These are phyloP conservation scores for Pyrgilauda ruficollis DNA, from an alignment of 2,113 vertebrate species.

Conservation along the genomic window DNA sequence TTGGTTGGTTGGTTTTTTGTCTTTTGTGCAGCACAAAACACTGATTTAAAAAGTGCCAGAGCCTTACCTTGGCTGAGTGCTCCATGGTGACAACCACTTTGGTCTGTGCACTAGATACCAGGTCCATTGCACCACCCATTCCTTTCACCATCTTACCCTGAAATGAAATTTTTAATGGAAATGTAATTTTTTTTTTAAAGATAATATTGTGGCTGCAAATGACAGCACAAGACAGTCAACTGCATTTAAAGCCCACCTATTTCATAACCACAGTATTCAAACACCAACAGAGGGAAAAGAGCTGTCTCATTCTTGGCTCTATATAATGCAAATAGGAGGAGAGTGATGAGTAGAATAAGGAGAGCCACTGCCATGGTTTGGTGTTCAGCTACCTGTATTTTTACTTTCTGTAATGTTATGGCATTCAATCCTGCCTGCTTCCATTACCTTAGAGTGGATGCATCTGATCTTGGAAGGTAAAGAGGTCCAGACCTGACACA, in stretches of 20 bases:
- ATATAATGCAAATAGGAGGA: neutral
- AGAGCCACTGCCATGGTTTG: neutral
- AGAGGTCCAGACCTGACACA: neutral
- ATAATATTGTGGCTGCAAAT: neutral
- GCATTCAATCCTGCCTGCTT: neutral
- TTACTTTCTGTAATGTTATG: neutral
- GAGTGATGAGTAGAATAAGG: neutral
- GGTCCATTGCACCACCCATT: slow-evolving; percentile 98
- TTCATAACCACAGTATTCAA: neutral
- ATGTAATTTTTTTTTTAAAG: neutral
- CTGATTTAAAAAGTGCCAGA: neutral
- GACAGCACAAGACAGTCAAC: neutral
- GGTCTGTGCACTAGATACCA: slow-evolving; percentile 92
- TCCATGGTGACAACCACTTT: slow-evolving; percentile 99
- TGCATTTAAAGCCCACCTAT: neutral
- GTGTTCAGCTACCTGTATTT: neutral
- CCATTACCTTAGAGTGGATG: neutral
- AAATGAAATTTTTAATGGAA: slow-evolving; percentile 17
- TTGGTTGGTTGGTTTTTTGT: too few relatives aligned
- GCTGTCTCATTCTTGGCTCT: neutral
- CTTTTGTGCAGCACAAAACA: neutral
- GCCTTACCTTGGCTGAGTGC: slow-evolving; percentile 91
- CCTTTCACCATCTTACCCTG: slow-evolving; percentile 99
- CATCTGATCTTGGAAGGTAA: neutral
- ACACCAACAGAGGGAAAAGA: neutral